A percentile compares a stretch with the other conserved stretches of the same genome.
phyloP scores from a whole-genome alignment of 2,113 vertebrate genomes.

The Tor tambroides region DNA sequence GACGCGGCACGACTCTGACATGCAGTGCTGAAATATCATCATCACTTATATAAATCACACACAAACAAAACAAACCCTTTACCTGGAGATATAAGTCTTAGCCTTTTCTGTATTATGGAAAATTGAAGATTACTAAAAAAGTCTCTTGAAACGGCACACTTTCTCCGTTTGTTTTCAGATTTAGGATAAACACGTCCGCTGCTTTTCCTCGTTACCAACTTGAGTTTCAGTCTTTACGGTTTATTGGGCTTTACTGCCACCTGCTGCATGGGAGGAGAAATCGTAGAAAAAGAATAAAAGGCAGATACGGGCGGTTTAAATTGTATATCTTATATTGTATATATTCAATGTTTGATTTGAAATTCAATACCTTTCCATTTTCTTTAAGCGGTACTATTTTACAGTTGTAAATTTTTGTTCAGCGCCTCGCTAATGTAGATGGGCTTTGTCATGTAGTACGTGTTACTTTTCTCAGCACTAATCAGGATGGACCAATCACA shows the following conservation, averaged over 20 bases:
- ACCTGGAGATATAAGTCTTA: background rate
- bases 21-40: background rate
- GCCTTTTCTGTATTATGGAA: background rate
- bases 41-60: background rate
- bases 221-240: too few relatives aligned
- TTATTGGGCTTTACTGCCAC: background rate
- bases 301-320: too few relatives aligned
- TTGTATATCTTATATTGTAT: too few relatives aligned
- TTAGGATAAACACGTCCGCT: background rate
- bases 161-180: background rate
- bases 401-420: background rate
- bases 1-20: background rate
- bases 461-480: background rate
- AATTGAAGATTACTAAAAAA: background rate
- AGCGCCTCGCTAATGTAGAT: background rate
- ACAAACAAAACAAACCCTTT: background rate
- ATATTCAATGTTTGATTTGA: background rate
- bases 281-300: background rate
- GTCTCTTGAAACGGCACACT: background rate
- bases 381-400: background rate
- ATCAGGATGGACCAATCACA: background rate
- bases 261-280: constrained; percentile 7
- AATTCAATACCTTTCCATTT: background rate
- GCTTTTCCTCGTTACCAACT: background rate
- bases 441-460: background rate